Percentiles rank a stretch among this genome's conserved stretches.
These are phyloP conservation scores for Myotis lucifugus DNA, from an alignment of 2,113 vertebrate genomes.

Conservation along the genomic window DNA sequence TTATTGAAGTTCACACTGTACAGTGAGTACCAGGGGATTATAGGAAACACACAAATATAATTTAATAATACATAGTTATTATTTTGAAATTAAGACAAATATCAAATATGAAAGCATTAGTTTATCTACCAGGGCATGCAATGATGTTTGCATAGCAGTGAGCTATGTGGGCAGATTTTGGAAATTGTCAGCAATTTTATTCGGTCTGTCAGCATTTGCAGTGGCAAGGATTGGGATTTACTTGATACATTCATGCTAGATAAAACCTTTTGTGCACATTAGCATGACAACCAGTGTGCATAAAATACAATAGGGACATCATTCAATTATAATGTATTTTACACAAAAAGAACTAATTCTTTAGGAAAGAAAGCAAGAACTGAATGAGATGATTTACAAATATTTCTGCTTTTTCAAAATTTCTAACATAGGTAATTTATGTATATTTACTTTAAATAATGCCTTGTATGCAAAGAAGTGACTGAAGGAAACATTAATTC, in stretches of 20 bases:
- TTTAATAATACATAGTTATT: neutral
- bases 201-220: constrained; percentile 62
- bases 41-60: neutral
- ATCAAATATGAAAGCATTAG: constrained; percentile 8
- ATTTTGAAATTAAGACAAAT: constrained; percentile 41
- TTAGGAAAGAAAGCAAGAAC: constrained; percentile 28
- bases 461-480: constrained; percentile 29
- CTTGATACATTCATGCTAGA: constrained; percentile 37
- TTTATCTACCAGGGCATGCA: neutral
- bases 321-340: constrained; percentile 51
- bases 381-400: constrained; percentile 16
- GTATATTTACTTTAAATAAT: constrained; percentile 45
- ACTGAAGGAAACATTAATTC: neutral
- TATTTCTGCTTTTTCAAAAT: constrained; percentile 12
- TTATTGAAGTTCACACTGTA: constrained; percentile 27
- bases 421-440: constrained; percentile 13
- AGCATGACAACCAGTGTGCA: neutral
- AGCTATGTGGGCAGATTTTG: constrained; percentile 48
- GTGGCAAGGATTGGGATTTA: constrained; percentile 48
- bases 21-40: neutral
- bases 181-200: constrained; percentile 64
- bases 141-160: constrained; percentile 30
- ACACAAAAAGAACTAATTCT: constrained; percentile 4
- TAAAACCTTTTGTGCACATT: constrained; percentile 62
- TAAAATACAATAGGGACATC: constrained; percentile 5